Conservation (phyloP, 2,888 invertebrate species). For the Cepaea hortensis region DNA sequence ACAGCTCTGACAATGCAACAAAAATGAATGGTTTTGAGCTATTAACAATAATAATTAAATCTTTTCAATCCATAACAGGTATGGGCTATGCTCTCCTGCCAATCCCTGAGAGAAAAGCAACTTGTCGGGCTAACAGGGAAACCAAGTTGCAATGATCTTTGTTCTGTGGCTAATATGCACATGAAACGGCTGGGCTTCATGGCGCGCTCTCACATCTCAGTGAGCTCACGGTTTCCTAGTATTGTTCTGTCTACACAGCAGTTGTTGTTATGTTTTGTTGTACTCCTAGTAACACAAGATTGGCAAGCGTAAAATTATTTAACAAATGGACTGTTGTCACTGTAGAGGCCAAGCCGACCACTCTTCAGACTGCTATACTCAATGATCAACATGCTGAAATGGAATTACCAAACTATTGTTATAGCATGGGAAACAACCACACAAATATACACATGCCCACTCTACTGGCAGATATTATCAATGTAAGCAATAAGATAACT, state of each 20-base stretch:
- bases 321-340: slow-evolving; percentile 15
- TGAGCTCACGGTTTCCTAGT: not conserved
- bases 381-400: slow-evolving; percentile 41
- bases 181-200: not conserved
- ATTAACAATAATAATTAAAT: no score
- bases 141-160: not conserved
- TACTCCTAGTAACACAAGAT: not conserved
- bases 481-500: no score
- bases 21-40: no score
- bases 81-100: not conserved
- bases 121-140: not conserved
- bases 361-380: not conserved
- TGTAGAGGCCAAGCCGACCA: not conserved
- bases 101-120: not conserved
- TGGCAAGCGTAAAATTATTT: slow-evolving; percentile 15
- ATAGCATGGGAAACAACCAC: not conserved
- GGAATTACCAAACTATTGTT: not conserved
- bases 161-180: slow-evolving; percentile 3
- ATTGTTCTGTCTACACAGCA: not conserved
- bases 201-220: not conserved
- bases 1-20: no score
- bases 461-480: no score
- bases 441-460: no score
- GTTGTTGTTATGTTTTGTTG: no score
- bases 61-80: not conserved